Evolutionary conservation across 2,888 invertebrate species (phyloP).

Genomic region (Mythimna impura): DNA sequence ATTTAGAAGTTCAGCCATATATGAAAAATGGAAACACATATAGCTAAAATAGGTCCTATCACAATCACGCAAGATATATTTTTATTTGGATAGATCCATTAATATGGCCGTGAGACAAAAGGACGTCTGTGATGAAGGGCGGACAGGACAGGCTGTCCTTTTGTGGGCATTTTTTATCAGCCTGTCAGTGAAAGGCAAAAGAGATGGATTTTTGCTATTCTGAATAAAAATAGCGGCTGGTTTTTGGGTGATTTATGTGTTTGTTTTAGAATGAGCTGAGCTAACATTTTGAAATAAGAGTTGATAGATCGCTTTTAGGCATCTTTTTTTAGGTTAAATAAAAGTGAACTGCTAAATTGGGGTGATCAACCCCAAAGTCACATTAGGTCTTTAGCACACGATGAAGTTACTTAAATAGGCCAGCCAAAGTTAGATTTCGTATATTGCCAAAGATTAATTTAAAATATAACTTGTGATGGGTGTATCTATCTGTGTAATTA

Average conservation of each 20-base stretch:
- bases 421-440: not conserved
- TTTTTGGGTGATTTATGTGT: constrained; percentile 41
- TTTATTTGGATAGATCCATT: constrained; percentile 27
- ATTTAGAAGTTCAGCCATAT: constrained; percentile 68
- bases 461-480: not conserved
- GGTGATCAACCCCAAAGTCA: not conserved
- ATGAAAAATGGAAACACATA: constrained; percentile 37
- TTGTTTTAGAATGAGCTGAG: constrained; percentile 6
- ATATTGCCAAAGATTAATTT: not conserved
- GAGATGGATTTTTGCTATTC: constrained; percentile 28
- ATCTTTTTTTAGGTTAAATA: constrained; percentile 9
- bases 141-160: constrained; percentile 59
- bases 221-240: constrained; percentile 9
- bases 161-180: constrained; percentile 60
- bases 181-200: constrained; percentile 46
- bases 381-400: not conserved
- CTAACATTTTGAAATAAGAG: constrained; percentile 8
- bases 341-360: constrained; percentile 3
- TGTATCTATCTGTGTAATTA: too few relatives aligned
- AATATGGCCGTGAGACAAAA: constrained; percentile 42
- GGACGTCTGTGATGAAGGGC: constrained; percentile 62
- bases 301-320: constrained; percentile 15
- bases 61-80: constrained; percentile 47
- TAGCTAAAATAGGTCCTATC: constrained; percentile 40
- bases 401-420: not conserved